Base-by-base conservation (phyloP, 37 sponge, comb jelly and placozoan species). In the Hexactinellida sp. region DNA sequence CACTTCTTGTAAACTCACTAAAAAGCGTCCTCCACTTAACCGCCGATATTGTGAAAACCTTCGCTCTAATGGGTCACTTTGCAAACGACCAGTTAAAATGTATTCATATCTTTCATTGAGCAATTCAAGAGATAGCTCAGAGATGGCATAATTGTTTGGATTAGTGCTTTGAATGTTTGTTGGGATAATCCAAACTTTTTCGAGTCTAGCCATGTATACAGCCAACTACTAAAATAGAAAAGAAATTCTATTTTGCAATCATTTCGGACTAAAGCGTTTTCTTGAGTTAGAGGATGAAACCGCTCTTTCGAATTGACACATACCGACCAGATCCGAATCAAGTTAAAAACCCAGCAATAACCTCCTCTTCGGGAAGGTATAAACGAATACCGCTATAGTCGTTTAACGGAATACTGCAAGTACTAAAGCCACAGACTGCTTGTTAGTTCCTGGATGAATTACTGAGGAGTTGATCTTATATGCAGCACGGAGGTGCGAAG, bases 351-450 rank as follows among this genome's bases (percentile, higher is more conserved):
- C 21, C 30, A 10, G 19, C 3, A 63, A n/a, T 63, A 63, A 28
- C 34, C 30, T 63, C 76, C 76, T 63, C 76, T 63, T 63, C 30
- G 13, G 76, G 76, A 63, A 63, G 76, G 76, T 63, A 63, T 63
- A 63, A 63, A n/a, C 76, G 76, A 63, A 63, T 10, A 25, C 76
- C 3, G 28, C 30, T 23, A 63, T 63, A 63, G 76, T 63, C 13
- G 76, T 25, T 63, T 63, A 7, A 23, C 13, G 25, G 76, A 63
- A 63, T 25, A 63, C 13, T 7, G 76, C 76, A 63, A 63, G 76
- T 5, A n/a, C 34, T 63, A 63, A 63, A n/a, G n/a, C n/a, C 3
- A 63, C 76, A 63, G 76, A 63, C 34, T 63, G 76, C 76, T 23
- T 63, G 76, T 63, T 63, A 63, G 3, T 63, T 63, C 76, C 25